A percentile compares a stretch with the other conserved stretches of the same genome.
phyloP scores from a whole-genome alignment of 2,113 vertebrate species.

The Neofelis nebulosa region DNA sequence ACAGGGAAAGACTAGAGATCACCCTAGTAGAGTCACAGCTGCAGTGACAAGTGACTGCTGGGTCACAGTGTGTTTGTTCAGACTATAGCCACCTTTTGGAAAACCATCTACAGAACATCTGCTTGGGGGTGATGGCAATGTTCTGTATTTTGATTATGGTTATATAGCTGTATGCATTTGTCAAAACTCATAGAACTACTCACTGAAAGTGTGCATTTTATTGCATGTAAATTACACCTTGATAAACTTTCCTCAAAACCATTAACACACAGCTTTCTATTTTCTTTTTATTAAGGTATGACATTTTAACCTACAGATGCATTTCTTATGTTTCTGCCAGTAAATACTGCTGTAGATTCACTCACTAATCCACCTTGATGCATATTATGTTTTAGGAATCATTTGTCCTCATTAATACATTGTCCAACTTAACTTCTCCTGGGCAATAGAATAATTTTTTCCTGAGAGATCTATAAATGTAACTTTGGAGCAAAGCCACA shows the following conservation, averaged over 20 bases:
- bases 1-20: not conserved
- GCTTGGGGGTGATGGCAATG: not conserved
- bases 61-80: not conserved
- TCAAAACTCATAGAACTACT: slow-evolving; percentile 13
- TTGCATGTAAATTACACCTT: not conserved
- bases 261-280: not conserved
- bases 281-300: not conserved
- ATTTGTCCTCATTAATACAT: not conserved
- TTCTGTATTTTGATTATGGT: not conserved
- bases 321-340: not conserved
- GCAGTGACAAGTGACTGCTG: not conserved
- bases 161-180: not conserved
- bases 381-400: not conserved
- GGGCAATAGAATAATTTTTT: not conserved
- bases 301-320: not conserved
- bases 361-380: not conserved
- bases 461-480: not conserved
- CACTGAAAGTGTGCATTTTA: not conserved
- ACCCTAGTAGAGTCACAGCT: not conserved
- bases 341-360: not conserved
- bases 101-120: not conserved
- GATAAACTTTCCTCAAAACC: not conserved
- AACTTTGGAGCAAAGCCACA: not conserved
- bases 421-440: not conserved
- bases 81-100: not conserved